Evolutionary conservation across 92 coral and sea anemone species (phyloP), one percentile per base, ranked within the genome.

Genomic region (Epizoanthus rinbou): DNA sequence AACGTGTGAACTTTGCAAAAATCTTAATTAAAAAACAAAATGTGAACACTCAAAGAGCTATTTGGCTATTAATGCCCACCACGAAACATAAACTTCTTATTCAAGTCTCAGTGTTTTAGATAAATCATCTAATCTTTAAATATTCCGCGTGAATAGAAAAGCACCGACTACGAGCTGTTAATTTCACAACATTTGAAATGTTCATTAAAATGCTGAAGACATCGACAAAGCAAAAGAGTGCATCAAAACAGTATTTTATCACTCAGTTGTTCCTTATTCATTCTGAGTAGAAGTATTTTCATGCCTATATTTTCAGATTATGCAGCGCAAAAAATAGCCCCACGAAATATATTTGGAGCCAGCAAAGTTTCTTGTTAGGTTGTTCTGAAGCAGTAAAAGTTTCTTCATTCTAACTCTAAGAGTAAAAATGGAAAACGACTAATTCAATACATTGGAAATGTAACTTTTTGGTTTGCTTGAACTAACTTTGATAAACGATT

Each of bases 21-120:
- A 78, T 43, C 82, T 78, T 78, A 78, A 78, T 78, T 78, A 78
- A 78, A 21, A 58, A 75, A 57, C 81, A 75, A 75, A 78, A 78
- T 78, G 82, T 52, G 82, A 78, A 35, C 70, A 54, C 28, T 78
- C 71, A 62, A 78, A 60, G 82, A 63, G 18, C 70, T 78, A 45
- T 66, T 78, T 37, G 82, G 70, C 82, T 78, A 78, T 78, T 78
- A 78, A 59, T 23, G 62, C 82, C 21, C 82, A 62, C 82, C 82
- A 78, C 57, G 82, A 78, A 78, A 78, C 82, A 78, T 78, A 78
- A 78, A 78, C 82, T 78, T 62, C 64, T 62, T 45, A 78, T 78
- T 78, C 82, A 78, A 67, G 64, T 43, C 18, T 58, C 19, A 43
- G 41, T 41, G 82, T 39, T 63, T 57, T 39, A 63, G 37, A 78